These are phyloP conservation scores for Burhinus oedicnemus DNA, from an alignment of 2,113 vertebrate genomes.

Conservation along the genomic window DNA sequence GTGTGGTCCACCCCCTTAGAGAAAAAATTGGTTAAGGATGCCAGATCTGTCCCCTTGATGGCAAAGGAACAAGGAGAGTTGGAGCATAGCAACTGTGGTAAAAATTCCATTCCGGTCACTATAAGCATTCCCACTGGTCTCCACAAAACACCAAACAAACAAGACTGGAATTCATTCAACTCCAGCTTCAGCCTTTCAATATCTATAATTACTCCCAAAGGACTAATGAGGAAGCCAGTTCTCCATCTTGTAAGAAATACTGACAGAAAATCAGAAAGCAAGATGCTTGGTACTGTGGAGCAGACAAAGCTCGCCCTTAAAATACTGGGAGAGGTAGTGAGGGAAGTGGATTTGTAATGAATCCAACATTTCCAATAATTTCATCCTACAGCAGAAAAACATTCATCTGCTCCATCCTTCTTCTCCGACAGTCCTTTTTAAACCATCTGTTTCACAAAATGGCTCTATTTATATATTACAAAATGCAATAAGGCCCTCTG, in stretches of 20 bases:
- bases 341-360: background rate
- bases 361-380: background rate
- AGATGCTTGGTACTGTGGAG: background rate
- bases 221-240: background rate
- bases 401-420: background rate
- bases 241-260: background rate
- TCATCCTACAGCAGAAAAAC: background rate
- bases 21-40: background rate
- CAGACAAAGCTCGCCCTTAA: background rate
- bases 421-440: background rate
- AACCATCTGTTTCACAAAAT: background rate
- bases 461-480: background rate
- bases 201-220: background rate
- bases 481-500: background rate
- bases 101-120: background rate
- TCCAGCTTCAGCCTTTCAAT: background rate
- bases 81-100: background rate
- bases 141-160: background rate
- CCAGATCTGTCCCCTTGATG: background rate
- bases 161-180: background rate
- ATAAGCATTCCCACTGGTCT: background rate
- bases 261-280: background rate
- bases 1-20: background rate
- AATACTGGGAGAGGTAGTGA: background rate
- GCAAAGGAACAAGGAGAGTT: background rate